Percentiles rank a stretch among this genome's conserved stretches.
Evolutionary conservation across 2,888 invertebrate species (phyloP).

Genomic region (Bhutanitis thaidina): DNA sequence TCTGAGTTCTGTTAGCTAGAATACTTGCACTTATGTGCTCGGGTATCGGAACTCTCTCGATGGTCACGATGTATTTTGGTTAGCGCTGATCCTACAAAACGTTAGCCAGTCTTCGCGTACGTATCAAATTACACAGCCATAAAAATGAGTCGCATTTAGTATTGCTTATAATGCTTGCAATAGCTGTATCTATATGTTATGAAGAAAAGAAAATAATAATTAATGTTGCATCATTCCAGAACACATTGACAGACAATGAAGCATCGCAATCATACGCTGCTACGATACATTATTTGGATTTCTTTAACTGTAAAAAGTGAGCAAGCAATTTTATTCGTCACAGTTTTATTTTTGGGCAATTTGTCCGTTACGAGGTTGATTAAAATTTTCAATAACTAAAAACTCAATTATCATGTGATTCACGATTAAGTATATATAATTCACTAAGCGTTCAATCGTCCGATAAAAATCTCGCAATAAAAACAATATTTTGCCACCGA

Average conservation of each 20-base stretch:
- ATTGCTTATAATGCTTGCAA: too few species aligned
- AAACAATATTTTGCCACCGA: slow-evolving; percentile 30
- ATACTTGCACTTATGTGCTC: too few species aligned
- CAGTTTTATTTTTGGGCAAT: slow-evolving; percentile 1
- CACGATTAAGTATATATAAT: slow-evolving; percentile 29
- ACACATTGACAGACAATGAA: neutral
- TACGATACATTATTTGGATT: neutral
- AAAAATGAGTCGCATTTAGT: too few species aligned
- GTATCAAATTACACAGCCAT: too few species aligned
- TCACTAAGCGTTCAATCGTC: slow-evolving; percentile 19
- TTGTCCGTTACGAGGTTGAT: neutral
- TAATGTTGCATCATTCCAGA: too few species aligned
- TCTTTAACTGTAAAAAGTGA: slow-evolving; percentile 8
- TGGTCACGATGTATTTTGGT: too few species aligned
- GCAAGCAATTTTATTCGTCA: slow-evolving; percentile 7
- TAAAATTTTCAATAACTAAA: slow-evolving; percentile 13
- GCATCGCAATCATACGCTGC: neutral
- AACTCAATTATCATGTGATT: slow-evolving; percentile 29
- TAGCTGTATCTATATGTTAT: too few species aligned
- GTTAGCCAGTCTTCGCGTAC: too few species aligned
- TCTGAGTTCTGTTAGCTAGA: too few species aligned
- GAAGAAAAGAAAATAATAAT: too few species aligned
- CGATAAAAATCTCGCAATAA: slow-evolving; percentile 30
- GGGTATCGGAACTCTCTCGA: too few species aligned
- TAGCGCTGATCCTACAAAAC: too few species aligned